Percentiles rank a stretch among this genome's conserved stretches.
Conservation (phyloP, 2,113 vertebrate genomes). For the Lampris incognitus region DNA sequence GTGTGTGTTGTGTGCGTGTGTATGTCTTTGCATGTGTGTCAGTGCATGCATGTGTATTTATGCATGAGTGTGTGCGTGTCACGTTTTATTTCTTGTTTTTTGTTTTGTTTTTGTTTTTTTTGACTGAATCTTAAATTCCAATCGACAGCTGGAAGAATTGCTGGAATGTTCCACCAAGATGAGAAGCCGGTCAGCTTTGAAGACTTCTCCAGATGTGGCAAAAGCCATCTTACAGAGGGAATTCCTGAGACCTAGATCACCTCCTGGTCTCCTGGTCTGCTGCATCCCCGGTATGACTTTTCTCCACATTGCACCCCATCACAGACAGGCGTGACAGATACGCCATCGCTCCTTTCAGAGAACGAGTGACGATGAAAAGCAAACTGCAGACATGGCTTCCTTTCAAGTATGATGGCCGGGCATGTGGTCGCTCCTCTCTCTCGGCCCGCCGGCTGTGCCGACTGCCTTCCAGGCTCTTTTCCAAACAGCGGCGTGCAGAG, state of each 20-base stretch:
- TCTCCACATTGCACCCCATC: conserved; percentile 61
- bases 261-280: conserved; percentile 72
- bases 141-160: not conserved
- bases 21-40: not conserved
- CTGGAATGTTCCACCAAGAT: conserved; percentile 22
- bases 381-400: conserved; percentile 86
- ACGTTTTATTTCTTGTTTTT: too few species aligned
- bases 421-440: conserved; percentile 71
- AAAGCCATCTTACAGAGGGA: conserved; percentile 63
- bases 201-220: conserved; percentile 51
- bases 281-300: conserved; percentile 49
- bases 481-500: conserved; percentile 64
- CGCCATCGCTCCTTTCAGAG: conserved; percentile 85
- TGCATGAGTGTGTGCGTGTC: too few species aligned
- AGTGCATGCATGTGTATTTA: too few species aligned
- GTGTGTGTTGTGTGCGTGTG: conserved; percentile 8
- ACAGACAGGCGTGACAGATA: conserved; percentile 80
- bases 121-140: too few species aligned
- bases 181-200: conserved; percentile 27
- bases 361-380: conserved; percentile 95
- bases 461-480: conserved; percentile 31
- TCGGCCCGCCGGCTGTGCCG: conserved; percentile 51
- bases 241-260: conserved; percentile 67
- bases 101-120: too few species aligned
- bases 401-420: conserved; percentile 91